phyloP scores from a whole-genome alignment of 2,888 invertebrate genomes.

The Hedychridium roseum region DNA sequence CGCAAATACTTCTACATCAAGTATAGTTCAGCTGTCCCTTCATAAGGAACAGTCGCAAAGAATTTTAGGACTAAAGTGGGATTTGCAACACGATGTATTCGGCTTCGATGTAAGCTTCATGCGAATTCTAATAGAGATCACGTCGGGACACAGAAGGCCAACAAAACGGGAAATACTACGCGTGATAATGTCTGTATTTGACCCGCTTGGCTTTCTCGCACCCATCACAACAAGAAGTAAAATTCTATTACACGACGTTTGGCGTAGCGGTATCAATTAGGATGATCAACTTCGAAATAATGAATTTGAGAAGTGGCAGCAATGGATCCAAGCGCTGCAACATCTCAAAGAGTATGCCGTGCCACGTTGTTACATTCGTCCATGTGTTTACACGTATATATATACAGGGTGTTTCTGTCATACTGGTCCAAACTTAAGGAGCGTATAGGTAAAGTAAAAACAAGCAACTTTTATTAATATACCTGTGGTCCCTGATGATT shows the following conservation, averaged over 20 bases:
- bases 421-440: too few relatives aligned
- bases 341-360: too few relatives aligned
- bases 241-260: constrained; percentile 34
- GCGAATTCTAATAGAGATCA: constrained; percentile 21
- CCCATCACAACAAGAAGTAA: constrained; percentile 28
- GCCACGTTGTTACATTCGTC: too few relatives aligned
- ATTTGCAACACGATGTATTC: constrained; percentile 26
- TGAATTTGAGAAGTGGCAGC: constrained; percentile 17
- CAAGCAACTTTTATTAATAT: too few relatives aligned
- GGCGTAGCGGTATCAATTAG: constrained; percentile 23
- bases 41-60: not conserved
- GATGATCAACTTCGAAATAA: constrained; percentile 16
- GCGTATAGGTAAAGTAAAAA: too few relatives aligned
- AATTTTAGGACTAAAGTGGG: constrained; percentile 31
- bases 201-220: constrained; percentile 40
- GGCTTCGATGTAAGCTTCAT: constrained; percentile 24
- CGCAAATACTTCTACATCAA: not conserved
- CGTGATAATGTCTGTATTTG: constrained; percentile 39
- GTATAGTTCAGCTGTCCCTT: not conserved
- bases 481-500: too few relatives aligned
- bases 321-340: too few relatives aligned
- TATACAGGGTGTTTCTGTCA: too few relatives aligned
- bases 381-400: too few relatives aligned
- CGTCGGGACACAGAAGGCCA: constrained; percentile 16
- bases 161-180: constrained; percentile 33